phyloP scores from a whole-genome alignment of 2,113 vertebrate species.

The Chamaetylas fuelleborni region DNA sequence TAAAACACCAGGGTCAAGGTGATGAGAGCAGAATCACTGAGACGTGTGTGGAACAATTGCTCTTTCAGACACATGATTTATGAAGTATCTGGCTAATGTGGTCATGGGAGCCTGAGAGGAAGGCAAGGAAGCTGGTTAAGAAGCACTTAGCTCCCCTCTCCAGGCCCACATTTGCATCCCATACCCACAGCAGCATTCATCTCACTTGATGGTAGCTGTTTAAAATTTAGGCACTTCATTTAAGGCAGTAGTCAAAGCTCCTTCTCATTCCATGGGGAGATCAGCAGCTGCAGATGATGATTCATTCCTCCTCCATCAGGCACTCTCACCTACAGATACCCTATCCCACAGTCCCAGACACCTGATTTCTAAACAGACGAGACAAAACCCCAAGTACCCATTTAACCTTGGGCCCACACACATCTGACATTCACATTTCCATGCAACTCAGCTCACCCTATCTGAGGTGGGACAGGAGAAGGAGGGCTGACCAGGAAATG shows the following conservation, averaged over 20 bases:
- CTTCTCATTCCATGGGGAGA: not conserved
- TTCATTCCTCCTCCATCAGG: not conserved
- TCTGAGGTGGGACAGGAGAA: not conserved
- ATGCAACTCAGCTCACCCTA: not conserved
- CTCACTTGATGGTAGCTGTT: not conserved
- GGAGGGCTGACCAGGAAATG: not conserved
- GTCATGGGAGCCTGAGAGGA: not conserved
- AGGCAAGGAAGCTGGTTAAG: conserved; percentile 27
- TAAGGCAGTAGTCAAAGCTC: not conserved
- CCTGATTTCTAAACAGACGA: not conserved
- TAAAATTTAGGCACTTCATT: not conserved
- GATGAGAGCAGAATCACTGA: conserved; percentile 2
- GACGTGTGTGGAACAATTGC: conserved; percentile 23
- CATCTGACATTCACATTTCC: not conserved
- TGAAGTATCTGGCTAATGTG: conserved; percentile 52
- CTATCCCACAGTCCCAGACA: not conserved
- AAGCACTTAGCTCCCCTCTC: not conserved
- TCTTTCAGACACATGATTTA: conserved; percentile 64
- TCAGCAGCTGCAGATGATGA: not conserved
- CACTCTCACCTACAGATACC: not conserved
- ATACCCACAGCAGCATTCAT: not conserved
- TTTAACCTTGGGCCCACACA: not conserved
- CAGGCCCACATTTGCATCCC: conserved; percentile 17
- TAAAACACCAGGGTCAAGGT: conserved; percentile 39
- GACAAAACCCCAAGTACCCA: not conserved